phyloP scores from a whole-genome alignment of 2,888 invertebrate species.

The Dioctria linearis region DNA sequence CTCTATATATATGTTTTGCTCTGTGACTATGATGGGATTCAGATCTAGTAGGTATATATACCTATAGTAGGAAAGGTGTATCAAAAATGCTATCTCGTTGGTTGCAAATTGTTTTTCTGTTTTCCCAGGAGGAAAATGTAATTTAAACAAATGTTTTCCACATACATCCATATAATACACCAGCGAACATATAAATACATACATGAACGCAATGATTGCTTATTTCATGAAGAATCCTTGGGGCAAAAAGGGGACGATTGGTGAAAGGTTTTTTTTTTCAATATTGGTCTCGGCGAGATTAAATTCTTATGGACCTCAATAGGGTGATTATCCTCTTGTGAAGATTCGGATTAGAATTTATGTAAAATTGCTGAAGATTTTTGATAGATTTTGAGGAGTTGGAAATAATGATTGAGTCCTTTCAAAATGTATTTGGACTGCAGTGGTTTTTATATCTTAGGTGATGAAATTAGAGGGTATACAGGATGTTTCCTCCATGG shows the following conservation, averaged over 20 bases:
- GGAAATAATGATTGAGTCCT: background rate
- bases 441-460: too few species aligned
- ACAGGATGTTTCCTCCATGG: too few species aligned
- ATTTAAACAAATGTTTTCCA: conserved; percentile 55
- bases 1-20: background rate
- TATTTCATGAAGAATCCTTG: background rate
- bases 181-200: background rate
- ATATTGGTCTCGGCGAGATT: background rate
- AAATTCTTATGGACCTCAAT: conserved; percentile 5
- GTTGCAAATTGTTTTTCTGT: conserved; percentile 58
- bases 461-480: too few species aligned
- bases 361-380: background rate
- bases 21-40: background rate
- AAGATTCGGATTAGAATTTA: background rate
- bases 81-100: conserved; percentile 56
- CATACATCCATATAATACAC: background rate
- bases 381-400: background rate
- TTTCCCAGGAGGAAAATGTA: conserved; percentile 59
- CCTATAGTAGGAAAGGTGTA: conserved; percentile 24
- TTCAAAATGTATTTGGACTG: too few species aligned
- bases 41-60: background rate
- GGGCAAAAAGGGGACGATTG: background rate
- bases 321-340: background rate
- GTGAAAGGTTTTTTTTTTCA: background rate
- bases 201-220: background rate